Evolutionary conservation across 2,888 invertebrate species (phyloP), one percentile per base, ranked within the genome.

Genomic region (Onthophagus sagittarius): DNA sequence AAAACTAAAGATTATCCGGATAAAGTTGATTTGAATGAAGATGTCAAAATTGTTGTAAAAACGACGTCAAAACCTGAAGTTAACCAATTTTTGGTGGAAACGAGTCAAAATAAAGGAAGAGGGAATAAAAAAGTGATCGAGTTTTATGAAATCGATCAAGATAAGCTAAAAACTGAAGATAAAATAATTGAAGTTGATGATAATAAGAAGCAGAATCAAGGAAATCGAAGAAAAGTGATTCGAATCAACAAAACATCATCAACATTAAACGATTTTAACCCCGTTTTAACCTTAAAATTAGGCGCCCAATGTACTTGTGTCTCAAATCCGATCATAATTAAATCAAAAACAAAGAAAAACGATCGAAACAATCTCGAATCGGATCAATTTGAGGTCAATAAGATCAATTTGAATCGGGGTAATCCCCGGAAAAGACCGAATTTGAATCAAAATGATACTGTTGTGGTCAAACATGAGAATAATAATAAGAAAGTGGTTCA

Each of bases 301-400:
- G 91, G 92, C 2, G 92, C 92, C 2, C 92, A 92, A 71, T 93
- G 93, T 78, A 92, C 92, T 72, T 93, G 93, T 80, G 88, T 88
- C 76, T 89, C 90, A 0, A 89, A 90, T 69, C 85, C 88, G 0
- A 78, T 90, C 53, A 85, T 86, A 23, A 83, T 90, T 0, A 86
- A 88, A 79, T 88, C 23, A 23, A 23, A 23, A 23, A 1, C 23
- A 1, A 23, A 88, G 78, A 23, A 23, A 23, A 23, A 23, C 23
- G 82, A 81, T 69, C 71, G 71, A 5, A 69, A 69, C 11, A 71
- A 14, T 7, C 39, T 53, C 11, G 9, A 53, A 53, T 53, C 11
- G 23, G 53, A 64, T n/a, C 53, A 69, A 14, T 72, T 70, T 13
- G 80, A 81, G 69, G 78, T 79, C 5, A 79, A 80, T 72, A 78